A percentile compares a stretch with the other conserved stretches of the same genome.
phyloP scores from a whole-genome alignment of 2,113 vertebrate genomes.

The Thalassoma bifasciatum region DNA sequence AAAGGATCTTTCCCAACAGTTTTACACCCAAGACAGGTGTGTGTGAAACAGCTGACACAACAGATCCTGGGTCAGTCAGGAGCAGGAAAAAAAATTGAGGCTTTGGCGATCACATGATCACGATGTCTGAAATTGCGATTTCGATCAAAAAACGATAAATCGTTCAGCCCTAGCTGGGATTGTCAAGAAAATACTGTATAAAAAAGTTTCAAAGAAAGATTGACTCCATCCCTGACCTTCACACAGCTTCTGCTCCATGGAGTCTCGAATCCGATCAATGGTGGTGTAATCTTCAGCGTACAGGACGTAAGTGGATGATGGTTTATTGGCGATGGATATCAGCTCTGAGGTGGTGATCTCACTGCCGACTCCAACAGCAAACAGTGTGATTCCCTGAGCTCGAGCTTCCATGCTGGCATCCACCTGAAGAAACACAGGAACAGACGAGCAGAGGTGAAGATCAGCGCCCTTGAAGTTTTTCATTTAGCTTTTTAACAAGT shows the following conservation, averaged over 20 bases:
- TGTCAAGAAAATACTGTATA: background rate
- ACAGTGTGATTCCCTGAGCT: conserved; percentile 79
- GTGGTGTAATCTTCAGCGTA: conserved; percentile 85
- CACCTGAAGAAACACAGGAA: conserved; percentile 47
- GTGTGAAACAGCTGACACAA: no score
- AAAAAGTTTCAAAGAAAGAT: background rate
- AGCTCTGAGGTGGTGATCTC: conserved; percentile 85
- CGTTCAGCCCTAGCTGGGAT: no score
- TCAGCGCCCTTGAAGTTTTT: background rate
- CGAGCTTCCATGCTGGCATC: conserved; percentile 81
- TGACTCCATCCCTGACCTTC: conserved; percentile 72
- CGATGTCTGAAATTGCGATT: no score
- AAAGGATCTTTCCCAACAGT: no score
- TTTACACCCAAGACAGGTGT: no score
- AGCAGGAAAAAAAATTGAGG: no score
- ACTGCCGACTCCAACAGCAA: conserved; percentile 84
- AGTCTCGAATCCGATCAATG: conserved; percentile 82
- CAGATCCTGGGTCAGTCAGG: no score
- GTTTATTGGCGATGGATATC: conserved; percentile 83
- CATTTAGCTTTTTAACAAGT: background rate
- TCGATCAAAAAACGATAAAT: no score
- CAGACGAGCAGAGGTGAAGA: background rate
- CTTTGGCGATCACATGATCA: no score
- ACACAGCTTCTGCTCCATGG: conserved; percentile 86
- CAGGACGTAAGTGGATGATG: conserved; percentile 81